Conservation (phyloP, 37 sponge, comb jelly and placozoan genomes). For the Bolinopsis microptera region DNA sequence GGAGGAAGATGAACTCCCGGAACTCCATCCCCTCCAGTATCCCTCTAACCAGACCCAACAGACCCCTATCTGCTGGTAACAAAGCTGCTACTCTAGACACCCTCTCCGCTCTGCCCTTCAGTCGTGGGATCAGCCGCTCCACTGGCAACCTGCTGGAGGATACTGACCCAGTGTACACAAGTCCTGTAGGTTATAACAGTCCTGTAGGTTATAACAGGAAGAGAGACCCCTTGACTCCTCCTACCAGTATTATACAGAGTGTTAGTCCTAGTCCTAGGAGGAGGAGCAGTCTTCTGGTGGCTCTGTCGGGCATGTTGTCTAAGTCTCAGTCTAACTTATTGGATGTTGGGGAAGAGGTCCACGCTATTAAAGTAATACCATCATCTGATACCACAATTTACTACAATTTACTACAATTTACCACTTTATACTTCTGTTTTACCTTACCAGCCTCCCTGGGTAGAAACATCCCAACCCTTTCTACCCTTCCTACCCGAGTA, state of each 20-base stretch:
- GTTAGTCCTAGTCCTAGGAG: neutral
- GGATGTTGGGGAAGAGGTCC: neutral
- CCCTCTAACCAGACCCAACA: neutral
- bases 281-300: conserved; percentile 21
- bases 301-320: conserved; percentile 31
- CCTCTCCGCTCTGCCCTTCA: neutral
- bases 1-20: conserved; percentile 24
- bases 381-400: neutral
- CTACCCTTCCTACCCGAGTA: too few species aligned
- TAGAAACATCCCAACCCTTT: too few species aligned
- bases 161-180: neutral
- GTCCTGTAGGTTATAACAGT: neutral
- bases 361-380: neutral
- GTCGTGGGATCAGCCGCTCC: neutral
- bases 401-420: neutral
- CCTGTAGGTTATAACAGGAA: neutral
- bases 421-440: too few species aligned
- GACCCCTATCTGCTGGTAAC: neutral
- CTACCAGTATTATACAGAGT: neutral
- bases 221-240: neutral
- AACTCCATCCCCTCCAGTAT: neutral
- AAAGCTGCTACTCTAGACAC: neutral
- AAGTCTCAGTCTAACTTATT: neutral
- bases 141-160: neutral
- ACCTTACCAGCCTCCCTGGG: too few species aligned